Base-by-base conservation (phyloP, 1,140 invertebrate genomes). In the Antheraea mylitta region DNA sequence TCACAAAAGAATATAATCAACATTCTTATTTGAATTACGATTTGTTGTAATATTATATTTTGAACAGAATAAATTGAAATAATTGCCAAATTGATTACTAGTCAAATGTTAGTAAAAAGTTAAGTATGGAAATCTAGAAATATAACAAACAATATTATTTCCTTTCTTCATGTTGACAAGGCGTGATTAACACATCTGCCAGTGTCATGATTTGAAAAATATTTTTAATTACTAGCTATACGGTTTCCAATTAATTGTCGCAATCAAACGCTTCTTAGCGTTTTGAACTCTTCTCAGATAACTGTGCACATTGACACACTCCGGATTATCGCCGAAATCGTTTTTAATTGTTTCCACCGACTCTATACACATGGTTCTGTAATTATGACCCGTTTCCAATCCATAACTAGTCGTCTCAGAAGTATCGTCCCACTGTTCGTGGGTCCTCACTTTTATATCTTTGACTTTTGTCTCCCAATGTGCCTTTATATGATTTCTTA, bases 341-440 rank as follows among this genome's bases (percentile, higher is more conserved):
- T 85, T 89, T 36, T 83, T 86, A 0, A 89, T 84, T 16, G 83
- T 87, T 60, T 87, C 83, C 3, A 81, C 76, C 3, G 64, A 64
- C 58, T 87, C 83, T 11, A 89, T 85, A n/a, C 80, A 85, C 79
- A 86, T 85, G 0, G 87, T 86, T 53, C 87, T 79, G 64, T 88
- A 89, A 61, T 85, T 80, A 58, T 88, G 84, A 0, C 86, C 86
- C 1, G 83, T 85, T 67, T 89, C 78, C 3, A 90, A 66, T 0
- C 85, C 86, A 61, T 81, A 86, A 10, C 68, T 83, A 0, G 78
- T 81, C 0, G 84, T 85, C 60, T 90, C 89, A 0, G 73, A 75
- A 0, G 87, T 89, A 0, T 89, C 90, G 62, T 90, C 87, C 90
- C 90, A 92, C 18, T 88, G 69, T 37, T 91, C 90, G 18, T 86